Percentiles rank a stretch among this genome's conserved stretches.
phyloP scores from a whole-genome alignment of 2,888 invertebrate genomes.

The Mimachlamys varia region DNA sequence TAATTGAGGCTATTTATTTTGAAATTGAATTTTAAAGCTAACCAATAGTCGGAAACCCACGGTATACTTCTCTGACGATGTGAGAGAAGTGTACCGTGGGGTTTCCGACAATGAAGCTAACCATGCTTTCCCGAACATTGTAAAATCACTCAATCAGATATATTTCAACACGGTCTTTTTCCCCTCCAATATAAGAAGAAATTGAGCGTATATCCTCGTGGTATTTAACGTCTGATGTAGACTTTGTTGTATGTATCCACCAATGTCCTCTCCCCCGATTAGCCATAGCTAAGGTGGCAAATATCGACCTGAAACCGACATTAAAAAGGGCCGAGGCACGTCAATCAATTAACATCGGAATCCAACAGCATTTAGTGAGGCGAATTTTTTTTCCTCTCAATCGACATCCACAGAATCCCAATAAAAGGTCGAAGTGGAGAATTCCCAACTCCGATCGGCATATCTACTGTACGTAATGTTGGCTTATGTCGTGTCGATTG shows the following conservation, averaged over 20 bases:
- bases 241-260: too few relatives aligned
- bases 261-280: too few relatives aligned
- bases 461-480: too few relatives aligned
- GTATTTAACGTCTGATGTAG: neutral
- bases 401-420: neutral
- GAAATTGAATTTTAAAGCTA: too few relatives aligned
- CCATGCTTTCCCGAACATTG: neutral
- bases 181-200: neutral
- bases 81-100: too few relatives aligned
- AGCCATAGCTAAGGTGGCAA: neutral
- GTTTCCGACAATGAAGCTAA: too few relatives aligned
- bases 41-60: too few relatives aligned
- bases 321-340: neutral
- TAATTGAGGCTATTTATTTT: too few relatives aligned
- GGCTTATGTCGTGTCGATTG: too few relatives aligned
- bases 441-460: neutral
- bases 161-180: neutral
- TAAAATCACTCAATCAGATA: neutral
- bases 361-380: neutral
- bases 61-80: too few relatives aligned
- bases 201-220: neutral
- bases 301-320: neutral
- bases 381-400: neutral
- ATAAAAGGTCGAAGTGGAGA: neutral
- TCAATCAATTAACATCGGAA: neutral